phyloP scores from a whole-genome alignment of 2,797 vertebrate genomes.

The Gorsachius magnificus region DNA sequence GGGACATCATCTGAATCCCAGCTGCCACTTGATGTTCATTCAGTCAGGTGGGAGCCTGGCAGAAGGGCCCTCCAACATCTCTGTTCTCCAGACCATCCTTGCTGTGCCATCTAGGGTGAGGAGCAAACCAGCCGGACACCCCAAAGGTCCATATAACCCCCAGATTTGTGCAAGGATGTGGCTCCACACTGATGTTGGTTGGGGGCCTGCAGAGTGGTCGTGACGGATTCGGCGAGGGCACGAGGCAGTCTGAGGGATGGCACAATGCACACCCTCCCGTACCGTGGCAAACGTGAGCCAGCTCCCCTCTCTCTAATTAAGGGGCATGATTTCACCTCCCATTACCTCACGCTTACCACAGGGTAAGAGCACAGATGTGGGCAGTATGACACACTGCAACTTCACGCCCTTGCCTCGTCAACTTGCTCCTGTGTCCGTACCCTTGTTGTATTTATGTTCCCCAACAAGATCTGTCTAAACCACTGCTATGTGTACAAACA shows the following conservation, averaged over 20 bases:
- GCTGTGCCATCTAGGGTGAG: background rate
- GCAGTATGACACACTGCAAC: background rate
- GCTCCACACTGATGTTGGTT: background rate
- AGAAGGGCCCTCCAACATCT: background rate
- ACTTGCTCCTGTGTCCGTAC: background rate
- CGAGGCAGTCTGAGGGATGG: accelerated
- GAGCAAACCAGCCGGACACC: background rate
- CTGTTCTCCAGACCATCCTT: background rate
- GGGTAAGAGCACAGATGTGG: background rate
- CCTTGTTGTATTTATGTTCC: background rate
- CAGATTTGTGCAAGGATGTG: background rate
- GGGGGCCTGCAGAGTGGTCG: background rate
- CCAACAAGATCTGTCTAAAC: background rate
- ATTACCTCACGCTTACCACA: background rate
- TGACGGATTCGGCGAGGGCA: background rate
- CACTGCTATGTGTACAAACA: background rate
- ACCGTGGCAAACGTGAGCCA: background rate
- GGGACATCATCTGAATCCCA: background rate
- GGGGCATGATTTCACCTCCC: background rate
- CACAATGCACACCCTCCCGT: accelerated
- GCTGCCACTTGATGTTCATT: background rate
- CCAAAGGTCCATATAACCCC: background rate
- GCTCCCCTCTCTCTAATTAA: background rate
- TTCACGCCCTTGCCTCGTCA: background rate
- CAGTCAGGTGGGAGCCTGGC: accelerated